These are phyloP conservation scores for Sanderia malayensis DNA, from an alignment of 30 jellyfish, hydroid and myxozoan genomes.

Conservation along the genomic window DNA sequence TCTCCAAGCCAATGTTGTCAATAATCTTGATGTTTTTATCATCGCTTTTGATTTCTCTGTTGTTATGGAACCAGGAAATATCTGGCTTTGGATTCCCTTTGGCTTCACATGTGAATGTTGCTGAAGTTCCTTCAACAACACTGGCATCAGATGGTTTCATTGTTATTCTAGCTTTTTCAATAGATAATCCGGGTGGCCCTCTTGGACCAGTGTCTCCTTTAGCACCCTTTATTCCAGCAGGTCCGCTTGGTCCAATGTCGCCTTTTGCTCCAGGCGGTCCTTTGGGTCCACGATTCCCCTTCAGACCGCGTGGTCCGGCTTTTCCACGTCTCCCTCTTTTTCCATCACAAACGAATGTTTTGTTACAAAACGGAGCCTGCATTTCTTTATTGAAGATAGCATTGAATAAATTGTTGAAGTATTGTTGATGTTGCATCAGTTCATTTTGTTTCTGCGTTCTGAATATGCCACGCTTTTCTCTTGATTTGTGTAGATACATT, in stretches of 20 bases:
- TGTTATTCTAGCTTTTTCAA: slow-evolving; percentile 18
- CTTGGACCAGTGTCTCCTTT: slow-evolving; percentile 44
- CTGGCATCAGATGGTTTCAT: neutral
- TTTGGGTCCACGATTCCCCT: neutral
- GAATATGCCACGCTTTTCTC: too few species aligned
- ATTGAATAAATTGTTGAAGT: too few species aligned
- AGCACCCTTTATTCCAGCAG: slow-evolving; percentile 22
- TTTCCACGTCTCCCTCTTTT: slow-evolving; percentile 15
- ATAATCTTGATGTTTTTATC: too few species aligned
- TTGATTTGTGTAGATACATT: too few species aligned
- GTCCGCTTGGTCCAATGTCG: neutral
- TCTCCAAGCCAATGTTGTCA: slow-evolving; percentile 13
- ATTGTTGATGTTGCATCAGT: too few species aligned
- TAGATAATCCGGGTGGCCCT: slow-evolving; percentile 30
- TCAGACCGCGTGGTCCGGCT: slow-evolving; percentile 10
- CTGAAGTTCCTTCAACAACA: neutral
- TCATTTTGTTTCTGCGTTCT: too few species aligned
- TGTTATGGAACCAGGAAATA: slow-evolving; percentile 13
- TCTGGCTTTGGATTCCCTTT: slow-evolving; percentile 26
- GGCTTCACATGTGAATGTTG: slow-evolving; percentile 23
- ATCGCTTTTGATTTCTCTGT: too few species aligned
- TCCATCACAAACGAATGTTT: slow-evolving; percentile 1
- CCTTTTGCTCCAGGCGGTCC: slow-evolving; percentile 7
- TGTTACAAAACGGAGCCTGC: neutral
- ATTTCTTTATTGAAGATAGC: too few species aligned